Conservation (phyloP, 2,888 invertebrate species). For the Euproctis similis region DNA sequence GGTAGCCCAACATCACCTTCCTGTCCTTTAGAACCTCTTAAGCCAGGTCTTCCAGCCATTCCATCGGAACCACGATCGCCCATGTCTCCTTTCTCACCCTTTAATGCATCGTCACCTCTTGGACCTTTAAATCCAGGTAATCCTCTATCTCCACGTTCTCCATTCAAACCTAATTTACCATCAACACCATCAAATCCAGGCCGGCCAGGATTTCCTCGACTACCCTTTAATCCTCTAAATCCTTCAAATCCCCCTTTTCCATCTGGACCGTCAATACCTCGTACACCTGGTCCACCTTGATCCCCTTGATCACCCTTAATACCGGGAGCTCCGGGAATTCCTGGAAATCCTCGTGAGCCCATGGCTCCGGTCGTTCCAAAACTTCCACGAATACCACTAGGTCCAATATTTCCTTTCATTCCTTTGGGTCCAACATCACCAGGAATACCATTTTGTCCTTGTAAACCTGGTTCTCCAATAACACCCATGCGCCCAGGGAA, state of each 20-base stretch:
- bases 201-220: constrained; percentile 34
- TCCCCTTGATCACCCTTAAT: constrained; percentile 76
- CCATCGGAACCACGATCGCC: constrained; percentile 61
- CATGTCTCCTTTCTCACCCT: constrained; percentile 77
- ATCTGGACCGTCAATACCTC: constrained; percentile 48
- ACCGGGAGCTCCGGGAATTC: constrained; percentile 54
- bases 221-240: constrained; percentile 37
- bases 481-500: constrained; percentile 77
- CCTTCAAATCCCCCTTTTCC: constrained; percentile 58
- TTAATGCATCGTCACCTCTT: constrained; percentile 77
- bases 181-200: constrained; percentile 35
- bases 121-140: constrained; percentile 71
- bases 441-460: constrained; percentile 52
- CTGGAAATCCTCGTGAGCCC: constrained; percentile 60
- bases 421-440: constrained; percentile 69
- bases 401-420: constrained; percentile 73
- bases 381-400: constrained; percentile 45
- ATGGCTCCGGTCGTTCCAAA: constrained; percentile 48
- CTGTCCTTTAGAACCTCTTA: constrained; percentile 14
- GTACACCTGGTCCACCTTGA: constrained; percentile 79
- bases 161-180: constrained; percentile 57
- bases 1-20: constrained; percentile 52
- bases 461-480: constrained; percentile 73
- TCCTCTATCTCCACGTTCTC: constrained; percentile 70
- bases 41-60: constrained; percentile 50